Conservation (phyloP, 2,797 vertebrate genomes). For the Ara ararauna region DNA sequence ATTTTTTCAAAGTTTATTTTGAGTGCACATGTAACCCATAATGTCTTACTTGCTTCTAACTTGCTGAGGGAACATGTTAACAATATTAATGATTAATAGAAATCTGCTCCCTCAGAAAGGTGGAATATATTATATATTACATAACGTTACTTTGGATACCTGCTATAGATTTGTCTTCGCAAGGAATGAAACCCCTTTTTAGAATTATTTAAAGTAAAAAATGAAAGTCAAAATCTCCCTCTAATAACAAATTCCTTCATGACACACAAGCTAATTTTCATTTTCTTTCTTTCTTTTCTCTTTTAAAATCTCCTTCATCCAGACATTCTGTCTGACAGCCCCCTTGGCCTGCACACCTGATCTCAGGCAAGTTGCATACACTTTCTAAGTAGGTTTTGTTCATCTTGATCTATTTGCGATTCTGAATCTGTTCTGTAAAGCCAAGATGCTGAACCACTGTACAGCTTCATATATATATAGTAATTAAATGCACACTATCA, state of each 20-base stretch:
- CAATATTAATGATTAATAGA: background rate
- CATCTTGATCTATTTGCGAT: background rate
- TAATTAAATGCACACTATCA: background rate
- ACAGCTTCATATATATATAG: background rate
- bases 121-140: background rate
- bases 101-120: background rate
- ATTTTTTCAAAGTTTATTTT: background rate
- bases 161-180: background rate
- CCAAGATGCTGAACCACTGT: background rate
- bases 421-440: background rate
- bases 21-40: fast-evolving
- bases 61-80: background rate
- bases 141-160: background rate
- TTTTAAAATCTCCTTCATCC: background rate
- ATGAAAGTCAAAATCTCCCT: background rate
- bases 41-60: background rate
- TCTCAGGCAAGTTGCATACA: background rate
- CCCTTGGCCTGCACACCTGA: background rate
- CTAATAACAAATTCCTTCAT: background rate
- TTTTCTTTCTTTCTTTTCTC: background rate
- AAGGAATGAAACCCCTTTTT: background rate
- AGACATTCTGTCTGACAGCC: background rate
- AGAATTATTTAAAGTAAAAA: background rate
- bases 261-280: background rate
- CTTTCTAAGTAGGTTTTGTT: background rate